Evolutionary conservation across 2,888 invertebrate species (phyloP), one percentile per base, ranked within the genome.

Genomic region (Athripsodes cinereus): DNA sequence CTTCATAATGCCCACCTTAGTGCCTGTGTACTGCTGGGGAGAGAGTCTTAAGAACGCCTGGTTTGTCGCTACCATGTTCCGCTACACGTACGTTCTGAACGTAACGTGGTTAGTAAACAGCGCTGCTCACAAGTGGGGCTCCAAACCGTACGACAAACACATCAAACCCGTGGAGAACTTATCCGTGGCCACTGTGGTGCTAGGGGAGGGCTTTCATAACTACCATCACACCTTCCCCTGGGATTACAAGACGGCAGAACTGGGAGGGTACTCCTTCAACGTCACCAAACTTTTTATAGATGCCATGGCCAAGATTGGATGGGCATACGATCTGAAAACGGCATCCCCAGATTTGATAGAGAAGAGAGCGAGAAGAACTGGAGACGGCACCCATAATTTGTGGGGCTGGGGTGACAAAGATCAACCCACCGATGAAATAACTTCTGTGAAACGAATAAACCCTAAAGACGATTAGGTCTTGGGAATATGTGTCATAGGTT

Each of bases 91-190:
- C 69, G 85, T 87, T 47, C 81, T 95, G 55, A 90, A 95, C 73
- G 86, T 87, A 59, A 94, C 94, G 1, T 95, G 94, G 94, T 78
- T 90, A 59, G 92, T 94, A 34, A 95, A 95, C 77, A 91, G 90
- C 62, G 90, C 89, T 1, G 94, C 94, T 1, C 94, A 94, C 76
- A 83, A 87, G 67, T 88, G 84, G 78, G 89, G 89, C 53, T 80
- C 81, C 67, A 86, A 84, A 66, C 88, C 89, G 16, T 90, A 88
- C 69, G 88, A 93, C 72, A 83, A 78, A 78, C 69, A 62, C 74
- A 86, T 92, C 68, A 86, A 85, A 67, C 90, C 92, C 0, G 74
- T 85, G 0, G 85, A 92, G 69, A 90, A 89, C 68, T 70, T 80
- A 21, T 73, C 80, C 0, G 90, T 91, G 0, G 78, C 89, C 0